A percentile compares a stretch with the other conserved stretches of the same genome.
phyloP scores from a whole-genome alignment of 2,888 invertebrate genomes.

The Andricus quercusramuli region DNA sequence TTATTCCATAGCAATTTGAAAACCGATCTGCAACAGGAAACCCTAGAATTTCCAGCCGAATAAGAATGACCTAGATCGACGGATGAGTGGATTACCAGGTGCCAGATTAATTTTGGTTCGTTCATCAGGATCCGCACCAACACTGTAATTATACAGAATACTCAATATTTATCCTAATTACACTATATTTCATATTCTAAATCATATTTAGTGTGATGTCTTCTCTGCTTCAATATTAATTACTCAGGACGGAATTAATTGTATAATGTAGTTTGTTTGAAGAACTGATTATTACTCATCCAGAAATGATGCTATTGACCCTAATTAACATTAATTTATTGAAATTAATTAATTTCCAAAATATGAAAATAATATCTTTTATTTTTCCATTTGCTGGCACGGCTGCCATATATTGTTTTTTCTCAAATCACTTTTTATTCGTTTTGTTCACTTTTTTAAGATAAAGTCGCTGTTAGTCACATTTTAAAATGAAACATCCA shows the following conservation, averaged over 20 bases:
- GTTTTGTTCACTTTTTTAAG: too few relatives aligned
- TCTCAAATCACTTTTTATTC: too few relatives aligned
- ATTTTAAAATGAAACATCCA: too few relatives aligned
- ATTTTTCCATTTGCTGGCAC: too few relatives aligned
- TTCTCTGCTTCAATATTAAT: background rate
- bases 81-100: background rate
- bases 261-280: too few relatives aligned
- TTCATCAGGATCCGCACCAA: background rate
- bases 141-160: background rate
- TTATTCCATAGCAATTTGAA: slow-evolving; percentile 20
- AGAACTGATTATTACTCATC: too few relatives aligned
- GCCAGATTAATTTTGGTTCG: slow-evolving; percentile 14
- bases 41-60: slow-evolving; percentile 33
- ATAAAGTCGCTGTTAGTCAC: too few relatives aligned
- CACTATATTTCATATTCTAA: background rate
- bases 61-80: slow-evolving; percentile 29
- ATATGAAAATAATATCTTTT: too few relatives aligned
- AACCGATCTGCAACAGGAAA: slow-evolving; percentile 23
- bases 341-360: too few relatives aligned
- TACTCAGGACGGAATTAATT: background rate
- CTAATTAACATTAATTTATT: background rate
- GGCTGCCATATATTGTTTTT: too few relatives aligned
- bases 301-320: background rate
- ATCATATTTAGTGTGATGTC: background rate
- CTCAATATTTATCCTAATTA: background rate